Conservation (phyloP, 2,888 invertebrate genomes). For the Hoplodrina blanda region DNA sequence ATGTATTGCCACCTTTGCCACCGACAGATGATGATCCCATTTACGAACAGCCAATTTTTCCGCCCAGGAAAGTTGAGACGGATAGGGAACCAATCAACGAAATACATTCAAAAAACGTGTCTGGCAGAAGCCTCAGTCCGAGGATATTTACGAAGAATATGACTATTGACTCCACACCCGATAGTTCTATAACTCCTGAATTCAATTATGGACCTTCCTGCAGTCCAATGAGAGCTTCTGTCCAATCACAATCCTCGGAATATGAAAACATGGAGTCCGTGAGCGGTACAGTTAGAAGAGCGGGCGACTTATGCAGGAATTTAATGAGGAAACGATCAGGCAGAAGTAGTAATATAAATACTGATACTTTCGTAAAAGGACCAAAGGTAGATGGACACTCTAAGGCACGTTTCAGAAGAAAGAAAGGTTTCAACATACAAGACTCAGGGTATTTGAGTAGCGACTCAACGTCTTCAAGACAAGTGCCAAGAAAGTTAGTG, state of each 20-base stretch:
- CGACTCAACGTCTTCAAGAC: constrained; percentile 92
- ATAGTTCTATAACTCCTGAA: constrained; percentile 73
- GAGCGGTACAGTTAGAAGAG: constrained; percentile 60
- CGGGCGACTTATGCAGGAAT: constrained; percentile 72
- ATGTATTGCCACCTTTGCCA: constrained; percentile 92
- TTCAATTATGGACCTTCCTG: constrained; percentile 75
- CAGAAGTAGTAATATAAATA: constrained; percentile 75
- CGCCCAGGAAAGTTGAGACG: constrained; percentile 88
- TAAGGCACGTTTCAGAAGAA: constrained; percentile 77
- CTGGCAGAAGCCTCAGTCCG: constrained; percentile 92
- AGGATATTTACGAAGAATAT: constrained; percentile 79
- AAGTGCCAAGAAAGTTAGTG: constrained; percentile 82
- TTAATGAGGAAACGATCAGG: constrained; percentile 72
- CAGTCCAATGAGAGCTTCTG: constrained; percentile 89
- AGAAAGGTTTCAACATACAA: constrained; percentile 88
- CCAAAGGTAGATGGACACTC: constrained; percentile 72
- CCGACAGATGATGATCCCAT: constrained; percentile 89
- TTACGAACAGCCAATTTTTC: constrained; percentile 91
- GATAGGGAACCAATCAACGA: constrained; percentile 76
- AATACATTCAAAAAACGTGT: constrained; percentile 92
- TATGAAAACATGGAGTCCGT: constrained; percentile 81
- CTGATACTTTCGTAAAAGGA: constrained; percentile 83
- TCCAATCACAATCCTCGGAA: constrained; percentile 87
- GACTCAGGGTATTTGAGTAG: constrained; percentile 97
- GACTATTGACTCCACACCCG: constrained; percentile 69